Base-by-base conservation (phyloP, 2,797 vertebrate genomes). In the Notolepis coatsorum region DNA sequence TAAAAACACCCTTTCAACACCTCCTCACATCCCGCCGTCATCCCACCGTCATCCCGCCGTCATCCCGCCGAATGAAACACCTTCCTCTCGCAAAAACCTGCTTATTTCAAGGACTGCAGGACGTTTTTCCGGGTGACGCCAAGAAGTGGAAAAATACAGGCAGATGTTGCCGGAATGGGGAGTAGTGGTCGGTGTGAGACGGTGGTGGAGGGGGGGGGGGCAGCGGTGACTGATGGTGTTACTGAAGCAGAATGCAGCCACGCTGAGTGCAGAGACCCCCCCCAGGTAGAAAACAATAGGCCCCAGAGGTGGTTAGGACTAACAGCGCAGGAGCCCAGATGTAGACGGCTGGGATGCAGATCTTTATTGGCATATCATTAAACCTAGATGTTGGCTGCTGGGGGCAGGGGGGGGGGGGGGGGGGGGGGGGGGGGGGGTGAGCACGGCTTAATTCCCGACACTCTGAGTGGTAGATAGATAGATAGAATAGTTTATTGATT, bases 231-330 rank as follows among this genome's bases (percentile, higher is more conserved):
- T 42, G 52, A 80, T 67, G n/a, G 7, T 9, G 17, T 20, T 31
- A 24, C 35, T 12, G 13, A 13, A 24, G 47, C 27, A 27, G 25
- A 63, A 33, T 0, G 61, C 70, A 72, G 55, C 52, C 60, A 64
- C 58, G 72, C 73, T 54, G 55, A 45, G 66, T 46, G 71, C 66
- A 74, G 61, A 75, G 79, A 80, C 55, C 66, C 71, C 72, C 46
- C 30, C 56, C 68, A 39, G 75, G 60, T 61, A 61, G n/a, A 70
- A 55, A 71, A 61, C 61, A 68, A 42, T 52, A 49, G 42, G 55
- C 46, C 52, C 30, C 61, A 80, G 74, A 82, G 71, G 76, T 74
- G 76, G 71, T 18, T 2, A 18, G n/a, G 54, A 73, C 56, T 50
- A 63, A 68, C 53, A 68, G 79, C 59, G 56, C 39, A 60, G 18